Percentiles rank a stretch among this genome's conserved stretches.
Evolutionary conservation across 2,113 vertebrate genomes (phyloP).

Genomic region (Apus apus): DNA sequence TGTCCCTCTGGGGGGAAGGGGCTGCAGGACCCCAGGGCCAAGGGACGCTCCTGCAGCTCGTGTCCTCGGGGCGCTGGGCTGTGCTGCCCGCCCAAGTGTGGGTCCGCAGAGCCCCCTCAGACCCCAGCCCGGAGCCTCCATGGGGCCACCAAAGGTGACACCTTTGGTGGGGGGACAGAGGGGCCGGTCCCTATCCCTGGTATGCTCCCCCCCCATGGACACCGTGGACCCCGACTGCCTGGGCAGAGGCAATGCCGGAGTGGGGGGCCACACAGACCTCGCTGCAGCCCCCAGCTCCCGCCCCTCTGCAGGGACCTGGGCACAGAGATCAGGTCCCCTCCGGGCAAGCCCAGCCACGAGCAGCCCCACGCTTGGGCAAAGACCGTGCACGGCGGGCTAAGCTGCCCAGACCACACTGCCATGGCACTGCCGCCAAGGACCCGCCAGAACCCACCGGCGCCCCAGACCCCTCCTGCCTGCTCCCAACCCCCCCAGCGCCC

Average conservation of each 20-base stretch:
- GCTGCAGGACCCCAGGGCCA: too few relatives aligned
- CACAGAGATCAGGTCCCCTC: not conserved
- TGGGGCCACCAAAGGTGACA: not conserved
- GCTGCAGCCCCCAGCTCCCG: not conserved
- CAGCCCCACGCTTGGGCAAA: not conserved
- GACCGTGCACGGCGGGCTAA: accelerated
- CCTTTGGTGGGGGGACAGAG: not conserved
- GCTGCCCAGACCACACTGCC: not conserved
- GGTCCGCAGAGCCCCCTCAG: not conserved
- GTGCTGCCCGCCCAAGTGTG: too few relatives aligned
- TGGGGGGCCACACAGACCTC: too few relatives aligned
- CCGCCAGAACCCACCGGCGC: not conserved
- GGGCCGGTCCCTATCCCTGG: not conserved
- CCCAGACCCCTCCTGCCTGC: not conserved
- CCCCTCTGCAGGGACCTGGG: not conserved
- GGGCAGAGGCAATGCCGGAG: not conserved
- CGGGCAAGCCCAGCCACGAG: not conserved
- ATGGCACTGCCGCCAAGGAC: not conserved
- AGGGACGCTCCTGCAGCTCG: too few relatives aligned
- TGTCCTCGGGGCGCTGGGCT: too few relatives aligned
- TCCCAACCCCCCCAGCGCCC: not conserved
- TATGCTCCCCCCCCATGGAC: not conserved
- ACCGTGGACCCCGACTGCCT: accelerated
- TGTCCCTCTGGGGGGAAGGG: too few relatives aligned
- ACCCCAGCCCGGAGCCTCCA: not conserved